Conservation (phyloP, 2,113 vertebrate genomes). For the Aptenodytes patagonicus region DNA sequence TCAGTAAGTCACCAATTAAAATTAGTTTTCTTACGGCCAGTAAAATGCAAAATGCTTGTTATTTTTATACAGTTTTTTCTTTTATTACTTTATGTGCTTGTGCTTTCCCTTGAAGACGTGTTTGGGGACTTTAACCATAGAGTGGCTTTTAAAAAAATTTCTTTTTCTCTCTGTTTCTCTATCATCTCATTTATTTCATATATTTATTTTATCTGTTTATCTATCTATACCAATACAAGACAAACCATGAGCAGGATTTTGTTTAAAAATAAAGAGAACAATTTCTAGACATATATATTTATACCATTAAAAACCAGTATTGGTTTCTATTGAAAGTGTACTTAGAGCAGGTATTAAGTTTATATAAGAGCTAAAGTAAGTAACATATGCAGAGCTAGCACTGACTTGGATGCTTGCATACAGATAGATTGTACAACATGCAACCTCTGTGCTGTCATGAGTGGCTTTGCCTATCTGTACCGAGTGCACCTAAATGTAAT, state of each 20-base stretch:
- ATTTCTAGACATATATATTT: neutral
- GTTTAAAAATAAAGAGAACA: neutral
- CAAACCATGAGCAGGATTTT: neutral
- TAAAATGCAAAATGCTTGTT: slow-evolving; percentile 31
- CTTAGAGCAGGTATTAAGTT: neutral
- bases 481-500: neutral
- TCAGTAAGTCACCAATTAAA: slow-evolving; percentile 19
- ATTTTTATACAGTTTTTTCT: neutral
- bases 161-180: neutral
- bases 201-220: neutral
- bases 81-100: neutral
- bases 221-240: neutral
- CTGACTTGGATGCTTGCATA: neutral
- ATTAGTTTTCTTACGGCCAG: neutral
- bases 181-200: neutral
- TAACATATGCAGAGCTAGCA: neutral
- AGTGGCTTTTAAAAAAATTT: neutral
- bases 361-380: neutral
- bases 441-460: neutral
- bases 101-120: slow-evolving; percentile 7
- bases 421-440: neutral
- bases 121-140: neutral
- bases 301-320: neutral
- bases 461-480: neutral
- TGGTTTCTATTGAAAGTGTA: neutral